Evolutionary conservation across 2,113 vertebrate species (phyloP), one percentile per base, ranked within the genome.

Genomic region (Paradoxurus hermaphroditus): DNA sequence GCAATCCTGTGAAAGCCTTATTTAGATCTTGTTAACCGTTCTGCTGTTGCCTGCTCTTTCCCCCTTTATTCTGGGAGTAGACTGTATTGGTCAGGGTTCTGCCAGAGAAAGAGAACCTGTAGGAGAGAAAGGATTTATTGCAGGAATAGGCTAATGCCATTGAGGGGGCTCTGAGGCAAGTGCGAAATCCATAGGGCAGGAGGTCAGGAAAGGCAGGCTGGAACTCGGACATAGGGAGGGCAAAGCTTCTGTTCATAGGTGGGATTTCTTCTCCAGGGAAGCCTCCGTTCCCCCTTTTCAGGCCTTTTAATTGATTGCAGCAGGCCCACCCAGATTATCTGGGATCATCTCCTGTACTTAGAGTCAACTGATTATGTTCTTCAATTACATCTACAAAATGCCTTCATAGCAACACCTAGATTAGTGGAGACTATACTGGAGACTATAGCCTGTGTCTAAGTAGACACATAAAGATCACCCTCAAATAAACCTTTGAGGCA

Each of bases 1-100:
- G 84, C 90, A 77, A 53, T 85, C n/a, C 92, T 63, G 85, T 56
- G 87, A 95, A 94, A 95, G 90, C 70, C 91, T 87, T 85, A 91
- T 94, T 96, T 94, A 98, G 94, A 82, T 95, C 78, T 90, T 67
- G 21, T 46, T 97, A 94, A 81, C 94, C 85, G 68, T 95, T 96
- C 65, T 49, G 84, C 68, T 96, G 44, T 88, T 92, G 59, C 59
- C 72, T 46, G 18, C 62, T 79, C 29, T 86, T 62, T 56, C 39
- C 51, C 27, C 25, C 59, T 94, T 91, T 77, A 25, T 86, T 95
- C 53, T 97, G 34, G 75, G 92, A 87, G 75, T 77, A 70, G 59
- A 73, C 27, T 62, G 3, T 82, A 25, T 67, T 62, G 39, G 34
- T 79, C 75, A 90, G 59, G 8, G 46, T 96, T 97, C 65, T 86